phyloP scores from a whole-genome alignment of 2,888 invertebrate genomes.

The Sarcophaga variegata region DNA sequence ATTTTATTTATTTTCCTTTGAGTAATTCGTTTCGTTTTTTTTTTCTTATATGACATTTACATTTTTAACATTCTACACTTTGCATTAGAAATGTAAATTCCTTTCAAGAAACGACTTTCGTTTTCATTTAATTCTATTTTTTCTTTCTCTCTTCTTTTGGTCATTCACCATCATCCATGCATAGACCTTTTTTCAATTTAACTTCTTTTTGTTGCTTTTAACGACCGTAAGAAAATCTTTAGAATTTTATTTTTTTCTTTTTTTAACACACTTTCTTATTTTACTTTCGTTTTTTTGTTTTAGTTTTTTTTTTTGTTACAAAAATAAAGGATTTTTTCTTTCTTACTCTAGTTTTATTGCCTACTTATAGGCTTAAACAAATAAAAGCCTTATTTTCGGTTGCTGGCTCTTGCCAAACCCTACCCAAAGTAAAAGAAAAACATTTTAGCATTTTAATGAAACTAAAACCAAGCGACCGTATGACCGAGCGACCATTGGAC shows the following conservation, averaged over 20 bases:
- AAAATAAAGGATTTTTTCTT: constrained; percentile 30
- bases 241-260: neutral
- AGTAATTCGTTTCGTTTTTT: neutral
- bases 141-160: neutral
- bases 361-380: constrained; percentile 59
- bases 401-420: neutral
- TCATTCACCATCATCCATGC: constrained; percentile 23
- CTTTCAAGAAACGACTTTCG: constrained; percentile 36
- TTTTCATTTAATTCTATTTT: constrained; percentile 41
- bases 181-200: constrained; percentile 62
- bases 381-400: constrained; percentile 42
- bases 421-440: neutral
- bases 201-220: constrained; percentile 34
- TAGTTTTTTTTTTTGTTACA: neutral
- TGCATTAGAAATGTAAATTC: constrained; percentile 52
- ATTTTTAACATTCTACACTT: constrained; percentile 34
- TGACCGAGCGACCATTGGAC: neutral
- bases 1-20: constrained; percentile 19
- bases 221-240: constrained; percentile 48
- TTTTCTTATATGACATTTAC: constrained; percentile 35
- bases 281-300: neutral
- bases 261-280: constrained; percentile 42
- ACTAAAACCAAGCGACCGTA: constrained; percentile 37
- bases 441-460: constrained; percentile 57
- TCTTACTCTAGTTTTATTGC: constrained; percentile 51